Conservation (phyloP, 1,140 invertebrate species). For the Polypedilum pembai region DNA sequence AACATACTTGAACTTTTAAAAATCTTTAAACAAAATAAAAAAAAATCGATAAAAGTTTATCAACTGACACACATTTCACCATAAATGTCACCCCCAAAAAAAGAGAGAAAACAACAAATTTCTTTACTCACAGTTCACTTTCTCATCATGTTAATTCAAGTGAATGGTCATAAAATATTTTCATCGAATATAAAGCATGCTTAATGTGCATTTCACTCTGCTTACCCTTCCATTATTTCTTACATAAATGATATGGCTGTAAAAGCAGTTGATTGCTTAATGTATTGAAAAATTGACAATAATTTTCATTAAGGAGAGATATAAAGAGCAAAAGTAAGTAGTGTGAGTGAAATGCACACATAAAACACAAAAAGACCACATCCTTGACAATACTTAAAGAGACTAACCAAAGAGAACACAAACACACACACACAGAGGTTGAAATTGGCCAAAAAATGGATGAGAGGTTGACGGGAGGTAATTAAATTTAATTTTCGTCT, state of each 20-base stretch:
- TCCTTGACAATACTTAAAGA: background rate
- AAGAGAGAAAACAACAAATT: no score
- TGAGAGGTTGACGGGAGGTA: background rate
- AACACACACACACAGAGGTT: background rate
- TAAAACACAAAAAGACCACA: no score
- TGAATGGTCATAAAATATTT: conserved; percentile 16
- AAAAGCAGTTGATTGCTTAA: conserved; percentile 26
- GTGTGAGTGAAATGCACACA: background rate
- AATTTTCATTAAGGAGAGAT: conserved; percentile 23
- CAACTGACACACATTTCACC: no score
- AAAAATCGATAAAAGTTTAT: no score
- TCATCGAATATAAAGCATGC: background rate
- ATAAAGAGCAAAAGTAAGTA: background rate
- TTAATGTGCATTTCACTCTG: conserved; percentile 5
- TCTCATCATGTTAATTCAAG: background rate
- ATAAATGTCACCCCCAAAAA: no score
- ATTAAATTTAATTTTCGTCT: conserved; percentile 15
- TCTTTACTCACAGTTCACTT: background rate
- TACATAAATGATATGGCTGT: background rate
- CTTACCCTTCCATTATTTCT: background rate
- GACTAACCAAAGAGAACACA: background rate
- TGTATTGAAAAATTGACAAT: conserved; percentile 27
- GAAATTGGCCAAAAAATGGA: background rate
- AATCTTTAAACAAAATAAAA: no score
- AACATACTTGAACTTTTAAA: no score